These are phyloP conservation scores for Acrocephalus scirpaceus DNA, from an alignment of 2,797 vertebrate genomes.

Conservation along the genomic window DNA sequence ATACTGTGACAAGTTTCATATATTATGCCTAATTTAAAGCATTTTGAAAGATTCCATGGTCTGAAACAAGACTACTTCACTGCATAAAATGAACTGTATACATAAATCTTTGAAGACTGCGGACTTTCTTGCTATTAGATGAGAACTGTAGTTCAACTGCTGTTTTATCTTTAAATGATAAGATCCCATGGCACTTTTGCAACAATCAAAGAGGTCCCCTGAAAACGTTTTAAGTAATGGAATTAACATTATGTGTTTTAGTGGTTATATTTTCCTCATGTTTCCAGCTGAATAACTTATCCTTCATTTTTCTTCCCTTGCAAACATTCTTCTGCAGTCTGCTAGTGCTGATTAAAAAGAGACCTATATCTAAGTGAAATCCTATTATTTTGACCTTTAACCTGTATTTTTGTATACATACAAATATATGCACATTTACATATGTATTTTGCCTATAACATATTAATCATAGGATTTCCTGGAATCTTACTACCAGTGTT, in stretches of 20 bases:
- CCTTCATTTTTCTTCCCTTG: background rate
- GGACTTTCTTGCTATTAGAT: background rate
- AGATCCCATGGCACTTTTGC: background rate
- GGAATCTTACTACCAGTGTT: background rate
- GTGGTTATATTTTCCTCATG: background rate
- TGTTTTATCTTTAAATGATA: conserved; percentile 12
- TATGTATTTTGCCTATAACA: background rate
- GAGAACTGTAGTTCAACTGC: background rate
- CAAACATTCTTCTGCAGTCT: background rate
- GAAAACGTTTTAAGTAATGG: background rate
- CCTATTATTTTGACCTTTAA: background rate
- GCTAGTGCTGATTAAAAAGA: background rate
- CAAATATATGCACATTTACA: background rate
- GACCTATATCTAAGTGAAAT: background rate
- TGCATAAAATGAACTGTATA: background rate
- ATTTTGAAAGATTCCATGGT: background rate
- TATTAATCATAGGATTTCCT: background rate
- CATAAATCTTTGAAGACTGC: background rate
- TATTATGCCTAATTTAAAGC: background rate
- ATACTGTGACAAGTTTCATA: background rate
- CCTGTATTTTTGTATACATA: background rate
- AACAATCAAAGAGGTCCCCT: background rate
- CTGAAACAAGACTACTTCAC: background rate
- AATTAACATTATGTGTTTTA: background rate
- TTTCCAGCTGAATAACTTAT: background rate